A percentile compares a stretch with the other conserved stretches of the same genome.
Conservation (phyloP, 2,797 vertebrate species). For the Heliangelus exortis region DNA sequence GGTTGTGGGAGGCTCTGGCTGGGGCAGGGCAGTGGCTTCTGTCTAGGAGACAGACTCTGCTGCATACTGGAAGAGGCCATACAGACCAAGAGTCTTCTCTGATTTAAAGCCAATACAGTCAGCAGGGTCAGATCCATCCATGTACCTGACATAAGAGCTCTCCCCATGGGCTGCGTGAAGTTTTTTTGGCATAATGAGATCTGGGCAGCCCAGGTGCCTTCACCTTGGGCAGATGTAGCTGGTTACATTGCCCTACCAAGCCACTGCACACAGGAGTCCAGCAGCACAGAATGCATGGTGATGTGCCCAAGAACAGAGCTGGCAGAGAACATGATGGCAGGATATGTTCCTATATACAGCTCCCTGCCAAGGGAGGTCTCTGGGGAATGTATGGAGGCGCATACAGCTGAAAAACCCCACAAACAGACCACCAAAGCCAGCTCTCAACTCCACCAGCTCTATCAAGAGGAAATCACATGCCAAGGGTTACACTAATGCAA, state of each 20-base stretch:
- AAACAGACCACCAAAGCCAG: neutral
- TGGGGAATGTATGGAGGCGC: neutral
- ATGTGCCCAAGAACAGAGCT: neutral
- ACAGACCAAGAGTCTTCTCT: neutral
- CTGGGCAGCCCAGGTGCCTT: neutral
- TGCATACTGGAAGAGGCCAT: neutral
- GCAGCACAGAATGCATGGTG: neutral
- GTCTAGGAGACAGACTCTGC: neutral
- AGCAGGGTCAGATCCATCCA: rapidly evolving
- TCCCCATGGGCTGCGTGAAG: neutral
- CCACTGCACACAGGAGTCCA: neutral
- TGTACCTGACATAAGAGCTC: neutral
- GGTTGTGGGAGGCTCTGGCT: neutral
- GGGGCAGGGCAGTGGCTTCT: neutral
- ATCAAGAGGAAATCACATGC: neutral
- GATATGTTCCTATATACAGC: neutral
- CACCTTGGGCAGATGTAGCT: neutral
- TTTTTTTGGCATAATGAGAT: neutral
- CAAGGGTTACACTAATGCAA: neutral
- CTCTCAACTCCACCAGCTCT: neutral
- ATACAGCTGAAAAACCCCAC: neutral
- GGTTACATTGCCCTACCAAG: neutral
- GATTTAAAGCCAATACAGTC: neutral
- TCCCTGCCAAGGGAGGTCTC: neutral
- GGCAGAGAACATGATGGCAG: neutral